Base-by-base conservation (phyloP, 2,888 invertebrate genomes). In the Pyrgus malvae region DNA sequence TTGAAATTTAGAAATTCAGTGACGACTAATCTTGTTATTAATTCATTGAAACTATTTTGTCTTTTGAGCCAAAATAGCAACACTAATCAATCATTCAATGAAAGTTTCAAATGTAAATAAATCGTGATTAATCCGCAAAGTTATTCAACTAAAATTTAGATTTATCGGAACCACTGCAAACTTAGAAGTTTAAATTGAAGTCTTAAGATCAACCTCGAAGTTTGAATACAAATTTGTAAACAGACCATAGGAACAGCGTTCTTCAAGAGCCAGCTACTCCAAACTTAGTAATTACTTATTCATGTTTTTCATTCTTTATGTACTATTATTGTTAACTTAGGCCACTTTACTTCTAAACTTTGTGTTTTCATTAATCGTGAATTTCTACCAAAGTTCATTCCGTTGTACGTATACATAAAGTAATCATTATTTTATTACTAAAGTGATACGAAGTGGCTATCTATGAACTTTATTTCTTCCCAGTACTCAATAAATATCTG, bases 111-210 rank as follows among this genome's bases (percentile, higher is more conserved):
- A 38, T 42, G 29, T 31, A 23, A 57, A 58, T 55, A 55, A 53
- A 56, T 49, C 27, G 35, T 11, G 53, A 54, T 58, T 57, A 57
- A 55, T 55, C 46, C 44, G 29, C 21, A 16, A 31, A 48, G 45
- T 42, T 40, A 42, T 56, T 58, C 50, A 49, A 54, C 49, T 45
- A 58, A 55, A 58, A 56, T 61, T 58, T 54, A 45, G 50, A 61
- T 58, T 60, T 56, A 61, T 59, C 55, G 59, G 29, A 40, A 40
- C 2, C 46, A 55, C 48, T 49, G 54, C 2, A 25, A 49, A 40
- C 33, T 48, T 11, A 27, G 25, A 48, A 62, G 56, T 57, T 60
- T 64, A 56, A 57, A 62, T 58, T 56, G 46, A 21, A 48, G 17
- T 37, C 48, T 38, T 37, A 33, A 33, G 45, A 48, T 42, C 46